Evolutionary conservation across 2,113 vertebrate genomes (phyloP), one percentile per base, ranked within the genome.

Genomic region (Cyrtonyx montezumae): DNA sequence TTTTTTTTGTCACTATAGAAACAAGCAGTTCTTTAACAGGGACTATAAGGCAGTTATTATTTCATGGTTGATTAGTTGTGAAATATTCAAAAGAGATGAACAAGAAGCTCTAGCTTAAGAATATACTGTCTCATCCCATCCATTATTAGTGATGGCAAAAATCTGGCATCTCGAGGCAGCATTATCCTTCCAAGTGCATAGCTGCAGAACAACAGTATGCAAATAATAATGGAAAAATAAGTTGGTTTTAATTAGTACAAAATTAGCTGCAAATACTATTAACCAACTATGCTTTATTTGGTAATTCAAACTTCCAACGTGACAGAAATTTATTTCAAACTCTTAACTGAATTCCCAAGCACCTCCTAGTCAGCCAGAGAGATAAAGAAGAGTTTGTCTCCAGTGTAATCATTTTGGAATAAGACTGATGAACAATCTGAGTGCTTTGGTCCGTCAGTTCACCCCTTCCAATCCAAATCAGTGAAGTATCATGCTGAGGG

Each of bases 11-110:
- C 73, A 9, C 51, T 95, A 65, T 37, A 82, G 76, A 84, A 95
- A 84, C 46, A 88, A 91, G 18, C 13, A 77, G 36, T 68, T 62
- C 30, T 79, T 93, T 85, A 80, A 76, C 5, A 48, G 43, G 49
- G 14, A 23, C 9, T 78, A 17, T 71, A 67, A 71, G 86, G 53
- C 61, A 66, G 23, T 76, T 79, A 45, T 77, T 93, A 88, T 88
- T 94, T 95, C 63, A 75, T 68, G 95, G 56, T 49, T 80, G 75
- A 75, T 67, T 67, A 79, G 37, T 59, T 94, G 78, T 87, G 79
- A 95, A 92, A 95, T 90, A 88, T 70, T 91, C 2, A 16, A 93
- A 93, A 84, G 46, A 68, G 62, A 83, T 73, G 76, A 95, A 92
- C 58, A 93, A 90, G 84, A 82, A 73, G 34, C 77, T 93, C 58